Base-by-base conservation (phyloP, 2,113 vertebrate species). In the Rafetus swinhoei region DNA sequence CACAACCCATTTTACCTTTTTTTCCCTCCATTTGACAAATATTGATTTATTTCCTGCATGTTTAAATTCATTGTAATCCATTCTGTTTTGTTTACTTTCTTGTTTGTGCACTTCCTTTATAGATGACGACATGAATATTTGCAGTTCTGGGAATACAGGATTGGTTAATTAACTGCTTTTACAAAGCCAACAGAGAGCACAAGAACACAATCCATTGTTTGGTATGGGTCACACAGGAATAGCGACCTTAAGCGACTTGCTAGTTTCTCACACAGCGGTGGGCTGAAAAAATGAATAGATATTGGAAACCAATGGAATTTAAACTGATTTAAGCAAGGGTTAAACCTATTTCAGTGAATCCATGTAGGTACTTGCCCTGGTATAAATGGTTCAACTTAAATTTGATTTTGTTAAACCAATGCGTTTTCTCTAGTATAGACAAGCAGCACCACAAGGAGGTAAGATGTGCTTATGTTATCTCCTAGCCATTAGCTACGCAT, bases 1-100 rank as follows among this genome's bases (percentile, higher is more conserved):
- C 94, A 45, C 69, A 79, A 76, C 80, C 92, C 94, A 90, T 94
- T 97, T 92, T 96, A 97, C 89, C 93, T 97, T 95, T 95, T 95
- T 96, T 77, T 86, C 79, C 90, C 53, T 96, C 96, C 85, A 88
- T 96, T 94, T 95, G 95, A 96, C 93, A 96, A 96, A 95, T 94
- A 95, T 95, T 95, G 95, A 97, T 97, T 97, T 96, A 97, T 95
- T 96, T 96, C 86, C 89, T 96, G 92, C 84, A 93, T 95, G 92
- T 96, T 97, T 97, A 97, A 97, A 96, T 95, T 95, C 92, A 90
- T 81, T 92, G 90, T 88, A 93, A 91, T 89, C 90, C 96, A 92
- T 88, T 92, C 81, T 59, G 53, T 88, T 94, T 93, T 92, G 86
- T 88, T 96, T 95, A 84, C 89, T 95, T 94, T 97, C 94, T 93